Evolutionary conservation across 2,888 invertebrate species (phyloP).

Genomic region (Himalopsyche kuldschensis): DNA sequence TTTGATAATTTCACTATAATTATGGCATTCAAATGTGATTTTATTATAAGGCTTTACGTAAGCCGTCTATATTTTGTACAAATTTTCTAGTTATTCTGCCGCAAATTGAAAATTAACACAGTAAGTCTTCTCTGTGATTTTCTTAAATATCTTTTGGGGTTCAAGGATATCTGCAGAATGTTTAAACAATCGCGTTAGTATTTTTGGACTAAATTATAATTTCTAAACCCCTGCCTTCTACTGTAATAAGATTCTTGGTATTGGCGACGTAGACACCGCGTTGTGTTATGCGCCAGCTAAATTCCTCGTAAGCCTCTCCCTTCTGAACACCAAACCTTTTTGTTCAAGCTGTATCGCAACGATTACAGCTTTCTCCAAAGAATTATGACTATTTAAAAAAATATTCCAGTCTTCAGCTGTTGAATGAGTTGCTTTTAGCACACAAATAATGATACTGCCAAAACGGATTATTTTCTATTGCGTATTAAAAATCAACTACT

Average conservation of each 20-base stretch:
- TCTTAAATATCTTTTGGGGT: no score
- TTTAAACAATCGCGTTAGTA: no score
- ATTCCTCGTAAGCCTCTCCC: neutral
- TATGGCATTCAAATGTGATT: no score
- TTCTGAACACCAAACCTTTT: neutral
- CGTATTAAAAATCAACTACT: no score
- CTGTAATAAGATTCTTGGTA: neutral
- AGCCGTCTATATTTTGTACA: no score
- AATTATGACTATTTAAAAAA: neutral
- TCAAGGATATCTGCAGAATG: no score
- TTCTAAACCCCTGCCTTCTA: neutral
- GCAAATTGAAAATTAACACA: no score
- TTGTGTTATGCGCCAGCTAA: neutral
- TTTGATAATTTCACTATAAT: no score
- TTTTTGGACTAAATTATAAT: neutral
- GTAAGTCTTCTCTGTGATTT: no score
- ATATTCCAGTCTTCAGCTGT: neutral
- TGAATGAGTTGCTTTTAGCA: neutral
- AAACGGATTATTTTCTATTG: no score
- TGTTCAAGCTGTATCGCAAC: neutral
- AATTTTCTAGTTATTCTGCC: no score
- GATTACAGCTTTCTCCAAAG: neutral
- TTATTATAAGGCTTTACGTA: no score
- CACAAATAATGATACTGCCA: neutral
- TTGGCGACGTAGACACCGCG: neutral